Percentiles rank a stretch among this genome's conserved stretches.
Conservation (phyloP, 2,888 invertebrate species). For the Conops quadrifasciatus region DNA sequence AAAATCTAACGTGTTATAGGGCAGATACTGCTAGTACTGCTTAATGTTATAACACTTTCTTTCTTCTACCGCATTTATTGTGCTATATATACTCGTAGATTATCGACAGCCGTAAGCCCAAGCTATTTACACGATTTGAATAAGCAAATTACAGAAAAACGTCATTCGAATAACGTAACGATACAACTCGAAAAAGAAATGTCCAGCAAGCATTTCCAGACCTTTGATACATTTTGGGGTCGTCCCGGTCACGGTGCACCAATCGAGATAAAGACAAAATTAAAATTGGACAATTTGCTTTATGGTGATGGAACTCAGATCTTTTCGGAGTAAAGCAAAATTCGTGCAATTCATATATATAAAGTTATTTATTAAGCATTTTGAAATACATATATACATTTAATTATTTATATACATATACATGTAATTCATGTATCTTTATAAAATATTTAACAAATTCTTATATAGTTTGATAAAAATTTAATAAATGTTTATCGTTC, state of each 20-base stretch:
- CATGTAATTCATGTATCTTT: neutral
- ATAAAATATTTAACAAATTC: too few species aligned
- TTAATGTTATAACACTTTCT: neutral
- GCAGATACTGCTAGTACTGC: too few species aligned
- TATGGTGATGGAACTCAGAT: slow-evolving; percentile 62
- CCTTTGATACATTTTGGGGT: slow-evolving; percentile 83
- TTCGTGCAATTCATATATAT: slow-evolving; percentile 48
- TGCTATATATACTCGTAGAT: slow-evolving; percentile 20
- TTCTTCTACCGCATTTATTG: slow-evolving; percentile 14
- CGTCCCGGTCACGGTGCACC: slow-evolving; percentile 73
- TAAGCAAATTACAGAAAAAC: slow-evolving; percentile 68
- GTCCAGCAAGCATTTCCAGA: slow-evolving; percentile 75
- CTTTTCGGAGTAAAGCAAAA: slow-evolving; percentile 52
- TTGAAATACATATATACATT: slow-evolving; percentile 7
- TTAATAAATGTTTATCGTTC: too few species aligned
- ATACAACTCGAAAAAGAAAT: slow-evolving; percentile 70
- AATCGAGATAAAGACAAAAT: slow-evolving; percentile 57
- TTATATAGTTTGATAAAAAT: too few species aligned
- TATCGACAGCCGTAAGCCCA: slow-evolving; percentile 50
- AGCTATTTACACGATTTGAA: slow-evolving; percentile 68
- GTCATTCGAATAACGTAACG: slow-evolving; percentile 60
- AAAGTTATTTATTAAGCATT: neutral
- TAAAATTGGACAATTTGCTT: slow-evolving; percentile 65
- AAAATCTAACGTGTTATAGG: too few species aligned
- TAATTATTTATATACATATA: neutral